Base-by-base conservation (phyloP, 2,113 vertebrate species). In the Xyrauchen texanus region DNA sequence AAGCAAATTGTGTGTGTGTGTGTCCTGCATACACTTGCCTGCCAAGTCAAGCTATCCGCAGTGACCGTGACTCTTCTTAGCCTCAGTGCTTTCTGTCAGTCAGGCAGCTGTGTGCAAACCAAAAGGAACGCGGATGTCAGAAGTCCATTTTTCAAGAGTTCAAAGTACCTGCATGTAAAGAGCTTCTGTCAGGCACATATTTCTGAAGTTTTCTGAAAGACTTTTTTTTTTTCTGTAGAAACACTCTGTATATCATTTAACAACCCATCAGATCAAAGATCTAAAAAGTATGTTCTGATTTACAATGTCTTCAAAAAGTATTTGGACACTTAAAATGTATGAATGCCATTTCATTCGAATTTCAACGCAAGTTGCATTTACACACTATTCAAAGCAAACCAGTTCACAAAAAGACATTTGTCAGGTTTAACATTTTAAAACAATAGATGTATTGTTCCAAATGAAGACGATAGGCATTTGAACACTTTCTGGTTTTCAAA, bases 101-200 rank as follows among this genome's bases (percentile, higher is more conserved):
- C 8, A 44, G 21, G 47, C 7, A 44, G 12, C 61, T 73, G 61
- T 55, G n/a, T 52, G 44, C 58, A 21, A 15, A 73, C 55, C 72
- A 10, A 8, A 16, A 63, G 47, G 60, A 75, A 75, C 52, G 72
- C 47, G 46, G 72, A 75, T 42, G 72, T 75, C 60, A 52, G 15
- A 13, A 42, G 58, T 75, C 58, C 16, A 13, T 42, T 75, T 21
- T 21, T 42, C 12, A 62, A 75, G 60, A 75, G 12, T 16, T 75
- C 13, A 52, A 42, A 13, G 60, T 44, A 52, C 72, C 60, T 42
- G 46, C 60, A 15, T 51, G 21, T 60, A 21, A 51, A 49, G 46
- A 75, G 72, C 60, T 42, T 1, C 72, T 75, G 46, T 75, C 72
- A 63, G 46, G 42, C 11, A 63, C 21, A 4, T 6, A 15, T 13